Conservation (phyloP, 2,888 invertebrate genomes). For the Idaea dimidiata region DNA sequence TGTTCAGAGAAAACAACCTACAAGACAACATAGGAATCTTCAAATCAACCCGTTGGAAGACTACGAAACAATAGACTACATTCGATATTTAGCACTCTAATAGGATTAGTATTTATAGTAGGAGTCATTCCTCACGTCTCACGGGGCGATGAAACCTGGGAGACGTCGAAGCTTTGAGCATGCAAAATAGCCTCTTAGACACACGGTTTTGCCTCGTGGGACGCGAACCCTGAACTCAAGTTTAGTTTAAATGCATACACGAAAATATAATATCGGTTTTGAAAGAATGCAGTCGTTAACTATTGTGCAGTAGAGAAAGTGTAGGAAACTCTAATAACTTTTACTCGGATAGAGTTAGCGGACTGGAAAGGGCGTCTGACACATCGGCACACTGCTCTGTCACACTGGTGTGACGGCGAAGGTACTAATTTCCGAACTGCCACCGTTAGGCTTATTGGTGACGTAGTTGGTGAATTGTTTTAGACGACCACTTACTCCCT, state of each 20-base stretch:
- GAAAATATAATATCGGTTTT: slow-evolving; percentile 31
- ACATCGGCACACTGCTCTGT: no score
- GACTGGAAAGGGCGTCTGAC: no score
- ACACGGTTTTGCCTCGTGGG: neutral
- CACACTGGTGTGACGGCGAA: no score
- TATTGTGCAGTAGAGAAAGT: slow-evolving; percentile 55
- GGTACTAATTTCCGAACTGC: neutral
- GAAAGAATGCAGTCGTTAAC: slow-evolving; percentile 44
- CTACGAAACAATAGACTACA: slow-evolving; percentile 48
- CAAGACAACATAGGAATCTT: slow-evolving; percentile 37
- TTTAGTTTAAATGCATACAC: slow-evolving; percentile 40
- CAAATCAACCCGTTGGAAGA: slow-evolving; percentile 69
- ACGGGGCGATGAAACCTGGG: neutral
- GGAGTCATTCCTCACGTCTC: neutral
- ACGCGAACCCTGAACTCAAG: neutral
- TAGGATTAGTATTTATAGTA: slow-evolving; percentile 28
- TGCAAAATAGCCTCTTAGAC: neutral
- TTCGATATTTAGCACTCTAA: slow-evolving; percentile 34
- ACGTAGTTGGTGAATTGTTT: no score
- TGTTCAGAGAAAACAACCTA: slow-evolving; percentile 24
- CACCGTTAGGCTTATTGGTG: no score
- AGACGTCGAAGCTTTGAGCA: neutral
- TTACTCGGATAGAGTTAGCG: slow-evolving; percentile 43
- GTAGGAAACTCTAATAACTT: slow-evolving; percentile 61
- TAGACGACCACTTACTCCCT: no score